Evolutionary conservation across 2,113 vertebrate genomes (phyloP).

Genomic region (Nannobrachium achirus): DNA sequence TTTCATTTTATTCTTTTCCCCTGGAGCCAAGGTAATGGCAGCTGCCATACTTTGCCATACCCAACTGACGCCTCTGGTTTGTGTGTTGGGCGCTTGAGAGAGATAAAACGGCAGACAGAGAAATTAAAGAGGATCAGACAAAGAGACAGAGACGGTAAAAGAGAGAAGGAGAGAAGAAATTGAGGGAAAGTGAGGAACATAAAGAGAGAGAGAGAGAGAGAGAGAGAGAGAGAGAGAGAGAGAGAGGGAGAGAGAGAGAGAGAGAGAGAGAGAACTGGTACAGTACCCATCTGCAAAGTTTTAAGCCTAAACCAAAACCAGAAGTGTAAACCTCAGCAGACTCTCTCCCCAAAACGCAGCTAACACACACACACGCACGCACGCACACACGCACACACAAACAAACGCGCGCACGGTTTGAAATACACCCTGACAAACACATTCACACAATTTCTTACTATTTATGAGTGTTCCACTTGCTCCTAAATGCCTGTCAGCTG

Average conservation of each 20-base stretch:
- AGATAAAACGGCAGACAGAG: background rate
- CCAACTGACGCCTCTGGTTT: too few relatives aligned
- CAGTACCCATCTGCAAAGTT: slow-evolving; percentile 24
- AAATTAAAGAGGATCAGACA: background rate
- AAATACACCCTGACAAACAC: slow-evolving; percentile 32
- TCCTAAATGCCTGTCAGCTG: slow-evolving; percentile 73
- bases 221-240: background rate
- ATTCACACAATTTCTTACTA: slow-evolving; percentile 49
- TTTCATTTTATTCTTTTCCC: too few relatives aligned
- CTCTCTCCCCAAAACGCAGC: background rate
- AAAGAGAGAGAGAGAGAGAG: slow-evolving; percentile 4
- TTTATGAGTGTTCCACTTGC: slow-evolving; percentile 54
- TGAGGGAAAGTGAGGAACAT: background rate
- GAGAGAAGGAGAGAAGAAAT: background rate
- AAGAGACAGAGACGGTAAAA: background rate
- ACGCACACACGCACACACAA: slow-evolving; percentile 10
- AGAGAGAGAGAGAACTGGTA: background rate
- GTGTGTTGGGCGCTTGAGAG: background rate
- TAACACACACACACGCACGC: slow-evolving; percentile 14
- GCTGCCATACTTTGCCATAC: too few relatives aligned
- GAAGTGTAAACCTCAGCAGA: slow-evolving; percentile 7
- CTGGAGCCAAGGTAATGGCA: too few relatives aligned
- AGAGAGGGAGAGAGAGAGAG: background rate
- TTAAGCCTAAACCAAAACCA: slow-evolving; percentile 27
- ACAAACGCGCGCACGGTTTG: background rate